Conservation (phyloP, 2,797 vertebrate genomes). For the Schizothorax lantsangensis region DNA sequence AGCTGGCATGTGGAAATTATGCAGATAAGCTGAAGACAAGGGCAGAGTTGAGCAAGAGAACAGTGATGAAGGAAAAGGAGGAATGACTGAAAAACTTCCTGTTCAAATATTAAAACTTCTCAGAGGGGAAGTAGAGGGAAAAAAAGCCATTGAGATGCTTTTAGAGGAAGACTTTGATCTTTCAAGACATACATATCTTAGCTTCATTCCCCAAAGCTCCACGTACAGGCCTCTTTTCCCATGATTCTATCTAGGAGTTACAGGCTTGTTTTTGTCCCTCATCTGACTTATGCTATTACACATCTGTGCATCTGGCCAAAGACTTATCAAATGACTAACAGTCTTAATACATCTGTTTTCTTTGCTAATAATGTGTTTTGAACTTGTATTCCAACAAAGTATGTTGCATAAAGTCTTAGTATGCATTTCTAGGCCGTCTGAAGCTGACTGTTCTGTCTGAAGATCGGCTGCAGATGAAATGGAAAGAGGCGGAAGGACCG, state of each 20-base stretch:
- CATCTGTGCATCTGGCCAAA: slow-evolving; percentile 22
- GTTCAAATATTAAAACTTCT: slow-evolving; percentile 55
- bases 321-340: slow-evolving; percentile 15
- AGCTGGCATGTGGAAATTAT: slow-evolving; percentile 69
- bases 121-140: slow-evolving; percentile 44
- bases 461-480: slow-evolving; percentile 94
- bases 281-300: slow-evolving; percentile 31
- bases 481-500: slow-evolving; percentile 86
- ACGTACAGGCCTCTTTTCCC: slow-evolving; percentile 48
- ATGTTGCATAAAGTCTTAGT: not conserved
- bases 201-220: not conserved
- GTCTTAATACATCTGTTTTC: not conserved
- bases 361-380: not conserved
- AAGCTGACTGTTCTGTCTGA: slow-evolving; percentile 88
- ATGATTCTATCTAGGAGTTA: slow-evolving; percentile 50
- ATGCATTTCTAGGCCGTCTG: slow-evolving; percentile 74
- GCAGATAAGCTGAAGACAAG: slow-evolving; percentile 68
- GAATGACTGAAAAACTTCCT: slow-evolving; percentile 53
- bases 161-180: slow-evolving; percentile 70
- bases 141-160: slow-evolving; percentile 60
- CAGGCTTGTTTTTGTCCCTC: slow-evolving; percentile 58
- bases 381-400: not conserved
- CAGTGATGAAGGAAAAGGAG: slow-evolving; percentile 67
- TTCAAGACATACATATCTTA: slow-evolving; percentile 39
- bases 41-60: slow-evolving; percentile 66